Evolutionary conservation across 2,113 vertebrate species (phyloP), one percentile per base, ranked within the genome.

Genomic region (Pseudorectes ferrugineus): DNA sequence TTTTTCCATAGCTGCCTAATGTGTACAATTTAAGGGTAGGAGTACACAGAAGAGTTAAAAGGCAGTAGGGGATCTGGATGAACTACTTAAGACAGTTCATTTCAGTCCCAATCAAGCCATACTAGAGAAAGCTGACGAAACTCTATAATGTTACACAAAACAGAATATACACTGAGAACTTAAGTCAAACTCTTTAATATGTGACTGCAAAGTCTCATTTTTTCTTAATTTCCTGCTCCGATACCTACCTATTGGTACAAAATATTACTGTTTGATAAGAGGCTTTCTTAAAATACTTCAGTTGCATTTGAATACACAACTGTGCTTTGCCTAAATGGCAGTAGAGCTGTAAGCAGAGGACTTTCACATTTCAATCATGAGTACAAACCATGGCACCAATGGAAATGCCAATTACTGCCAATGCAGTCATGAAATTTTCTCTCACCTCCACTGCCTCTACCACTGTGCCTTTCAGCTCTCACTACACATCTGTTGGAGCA

Each of bases 341-440:
- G 3, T 17, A 62, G 58, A 72, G 29, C 17, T 48, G 40, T 16
- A 43, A 71, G 59, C 0, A 3, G 1, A 10, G 24, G 9, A 17
- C 23, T 36, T 18, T 6, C 12, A 28, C 42, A 19, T 36, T 48
- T 43, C 28, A 59, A 7, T 19, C 9, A 19, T 19, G 40, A 15
- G 14, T 13, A n/a, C 35, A 59, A 63, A 54, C 33, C 28, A 11
- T 0, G 0, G 6, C 14, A 38, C 13, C 51, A 25, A 13, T 5
- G 11, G 14, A 55, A 75, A 45, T 13, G 17, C 29, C 61, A n/a
- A 3, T 6, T 55, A 12, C 21, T 62, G 42, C 42, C 52, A 22
- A 25, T 0, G 5, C 36, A 52, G 46, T 16, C 19, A 48, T 3
- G 7, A 33, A n/a, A 28, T 65, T 14, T 36, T n/a, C 24, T 48